A percentile compares a stretch with the other conserved stretches of the same genome.
Conservation (phyloP, 2,113 vertebrate species). For the Malurus alboscapulatus region DNA sequence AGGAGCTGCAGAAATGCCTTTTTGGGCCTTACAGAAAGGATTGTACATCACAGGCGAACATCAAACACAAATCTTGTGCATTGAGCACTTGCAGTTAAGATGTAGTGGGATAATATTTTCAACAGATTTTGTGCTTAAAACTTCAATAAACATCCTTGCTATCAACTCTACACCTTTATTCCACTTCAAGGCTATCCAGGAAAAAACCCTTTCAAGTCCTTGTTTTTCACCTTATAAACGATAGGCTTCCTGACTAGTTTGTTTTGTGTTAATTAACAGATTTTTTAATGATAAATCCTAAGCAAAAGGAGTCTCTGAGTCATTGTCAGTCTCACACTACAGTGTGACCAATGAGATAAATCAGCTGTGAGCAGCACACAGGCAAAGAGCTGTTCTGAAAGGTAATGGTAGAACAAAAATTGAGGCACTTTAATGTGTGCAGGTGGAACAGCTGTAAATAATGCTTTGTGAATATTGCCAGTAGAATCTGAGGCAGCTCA, state of each 20-base stretch:
- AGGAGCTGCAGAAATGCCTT: neutral
- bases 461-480: neutral
- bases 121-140: neutral
- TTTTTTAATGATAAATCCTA: neutral
- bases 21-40: neutral
- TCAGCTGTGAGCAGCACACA: slow-evolving; percentile 40
- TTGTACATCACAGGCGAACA: neutral
- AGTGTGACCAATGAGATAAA: slow-evolving; percentile 68
- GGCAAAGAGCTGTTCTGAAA: slow-evolving; percentile 35
- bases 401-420: slow-evolving; percentile 51
- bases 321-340: slow-evolving; percentile 60
- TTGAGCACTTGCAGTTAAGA: neutral
- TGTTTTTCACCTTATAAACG: neutral
- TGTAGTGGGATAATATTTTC: neutral
- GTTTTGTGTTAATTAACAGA: neutral
- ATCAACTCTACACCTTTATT: neutral
- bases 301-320: slow-evolving; percentile 50
- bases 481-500: neutral
- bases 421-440: neutral
- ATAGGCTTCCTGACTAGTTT: neutral
- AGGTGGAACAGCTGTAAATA: slow-evolving; percentile 34
- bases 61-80: neutral
- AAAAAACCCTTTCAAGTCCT: neutral
- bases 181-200: neutral
- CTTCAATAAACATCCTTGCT: neutral